Conservation (phyloP, 37 sponge, comb jelly and placozoan species). For the Halisarca cf. caerulea region DNA sequence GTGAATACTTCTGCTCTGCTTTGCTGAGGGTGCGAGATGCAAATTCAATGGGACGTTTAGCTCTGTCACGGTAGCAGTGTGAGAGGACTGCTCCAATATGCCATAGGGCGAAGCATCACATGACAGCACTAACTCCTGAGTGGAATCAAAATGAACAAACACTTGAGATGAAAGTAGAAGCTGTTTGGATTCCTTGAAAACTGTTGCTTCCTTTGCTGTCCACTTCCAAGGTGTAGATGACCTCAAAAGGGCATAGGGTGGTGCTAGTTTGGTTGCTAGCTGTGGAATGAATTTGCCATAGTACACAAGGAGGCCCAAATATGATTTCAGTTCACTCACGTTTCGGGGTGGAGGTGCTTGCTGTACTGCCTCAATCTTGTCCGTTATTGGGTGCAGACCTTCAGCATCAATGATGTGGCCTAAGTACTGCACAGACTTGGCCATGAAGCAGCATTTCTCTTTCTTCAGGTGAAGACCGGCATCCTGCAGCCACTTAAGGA, state of each 20-base stretch:
- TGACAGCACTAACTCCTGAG: background rate
- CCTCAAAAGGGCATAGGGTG: background rate
- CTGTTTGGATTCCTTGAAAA: conserved; percentile 43
- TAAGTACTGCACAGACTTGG: conserved; percentile 11
- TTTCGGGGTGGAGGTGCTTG: conserved; percentile 12
- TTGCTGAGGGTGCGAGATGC: too few species aligned
- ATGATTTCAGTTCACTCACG: background rate
- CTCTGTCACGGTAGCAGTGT: too few species aligned
- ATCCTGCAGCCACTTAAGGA: background rate
- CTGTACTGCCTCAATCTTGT: conserved; percentile 15
- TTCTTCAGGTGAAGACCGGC: background rate
- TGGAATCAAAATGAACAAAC: conserved; percentile 24
- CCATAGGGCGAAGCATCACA: conserved; percentile 35
- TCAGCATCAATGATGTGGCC: conserved; percentile 38
- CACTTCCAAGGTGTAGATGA: conserved; percentile 37
- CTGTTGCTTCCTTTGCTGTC: conserved; percentile 22
- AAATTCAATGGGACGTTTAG: background rate
- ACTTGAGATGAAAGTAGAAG: conserved; percentile 40
- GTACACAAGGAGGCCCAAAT: conserved; percentile 2
- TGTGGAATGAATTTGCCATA: conserved; percentile 22
- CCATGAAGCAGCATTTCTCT: conserved; percentile 32
- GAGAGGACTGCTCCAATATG: background rate
- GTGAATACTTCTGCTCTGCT: conserved; percentile 28
- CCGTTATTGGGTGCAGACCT: conserved; percentile 32
- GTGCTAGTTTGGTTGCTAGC: background rate